These are phyloP conservation scores for Triops longicaudatus DNA, from an alignment of 1,140 invertebrate genomes.

Conservation along the genomic window DNA sequence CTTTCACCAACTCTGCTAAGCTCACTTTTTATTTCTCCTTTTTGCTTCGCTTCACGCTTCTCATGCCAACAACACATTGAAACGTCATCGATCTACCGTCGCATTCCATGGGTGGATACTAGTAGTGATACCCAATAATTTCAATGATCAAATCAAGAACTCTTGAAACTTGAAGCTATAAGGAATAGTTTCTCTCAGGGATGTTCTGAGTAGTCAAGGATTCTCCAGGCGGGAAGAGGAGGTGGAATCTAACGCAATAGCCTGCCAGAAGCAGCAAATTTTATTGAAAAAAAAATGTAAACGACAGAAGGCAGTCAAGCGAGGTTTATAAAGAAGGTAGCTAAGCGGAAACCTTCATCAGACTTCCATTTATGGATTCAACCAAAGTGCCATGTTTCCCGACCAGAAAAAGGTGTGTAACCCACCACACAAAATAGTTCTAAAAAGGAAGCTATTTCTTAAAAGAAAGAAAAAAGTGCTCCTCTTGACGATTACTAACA, in stretches of 20 bases:
- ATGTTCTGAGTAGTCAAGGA: background rate
- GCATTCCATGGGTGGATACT: no score
- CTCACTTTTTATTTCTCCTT: background rate
- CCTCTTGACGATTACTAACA: background rate
- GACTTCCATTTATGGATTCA: background rate
- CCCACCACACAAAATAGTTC: background rate
- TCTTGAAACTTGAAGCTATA: no score
- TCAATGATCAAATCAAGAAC: no score
- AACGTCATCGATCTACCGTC: no score
- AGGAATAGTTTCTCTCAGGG: no score
- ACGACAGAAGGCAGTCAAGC: background rate
- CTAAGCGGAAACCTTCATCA: conserved; percentile 1
- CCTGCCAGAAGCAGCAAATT: background rate
- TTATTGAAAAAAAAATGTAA: background rate
- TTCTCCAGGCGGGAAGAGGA: background rate
- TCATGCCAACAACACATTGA: no score
- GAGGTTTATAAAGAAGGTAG: background rate
- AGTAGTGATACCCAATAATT: no score
- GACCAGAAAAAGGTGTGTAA: background rate
- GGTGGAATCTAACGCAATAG: background rate
- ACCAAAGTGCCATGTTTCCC: background rate
- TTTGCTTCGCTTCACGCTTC: no score
- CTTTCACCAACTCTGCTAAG: background rate
- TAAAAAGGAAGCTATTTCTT: background rate
- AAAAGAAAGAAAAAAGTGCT: background rate